These are phyloP conservation scores for Magallana nippona DNA, from an alignment of 2,888 invertebrate species.

Conservation along the genomic window DNA sequence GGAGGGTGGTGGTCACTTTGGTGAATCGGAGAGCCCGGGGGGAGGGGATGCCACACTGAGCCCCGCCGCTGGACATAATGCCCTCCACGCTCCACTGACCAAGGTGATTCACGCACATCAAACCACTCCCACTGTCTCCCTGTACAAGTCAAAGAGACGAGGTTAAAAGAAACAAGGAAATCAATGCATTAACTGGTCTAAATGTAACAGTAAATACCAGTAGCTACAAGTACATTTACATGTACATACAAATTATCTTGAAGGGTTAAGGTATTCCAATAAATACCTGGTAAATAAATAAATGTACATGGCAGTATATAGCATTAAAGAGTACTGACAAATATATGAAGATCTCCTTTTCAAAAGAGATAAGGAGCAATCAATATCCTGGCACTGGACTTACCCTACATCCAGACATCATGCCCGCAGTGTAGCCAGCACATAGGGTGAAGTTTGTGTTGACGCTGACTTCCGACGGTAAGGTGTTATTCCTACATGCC, in stretches of 20 bases:
- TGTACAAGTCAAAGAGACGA: conserved; percentile 48
- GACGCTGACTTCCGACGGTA: conserved; percentile 56
- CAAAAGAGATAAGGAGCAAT: too few relatives aligned
- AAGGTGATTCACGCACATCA: conserved; percentile 68
- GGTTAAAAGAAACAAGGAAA: too few relatives aligned
- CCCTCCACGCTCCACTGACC: conserved; percentile 68
- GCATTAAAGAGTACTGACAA: too few relatives aligned
- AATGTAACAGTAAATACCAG: too few relatives aligned
- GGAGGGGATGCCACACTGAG: conserved; percentile 57
- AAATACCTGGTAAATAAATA: too few relatives aligned
- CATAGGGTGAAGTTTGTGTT: conserved; percentile 71
- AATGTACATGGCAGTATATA: too few relatives aligned
- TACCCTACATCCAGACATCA: conserved; percentile 69
- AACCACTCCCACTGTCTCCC: conserved; percentile 74
- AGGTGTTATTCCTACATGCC: conserved; percentile 59
- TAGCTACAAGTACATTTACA: too few relatives aligned
- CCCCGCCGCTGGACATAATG: conserved; percentile 66
- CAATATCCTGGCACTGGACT: not conserved
- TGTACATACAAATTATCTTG: too few relatives aligned
- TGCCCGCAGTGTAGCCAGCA: conserved; percentile 64
- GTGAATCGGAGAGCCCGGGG: conserved; percentile 65
- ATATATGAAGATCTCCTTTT: too few relatives aligned
- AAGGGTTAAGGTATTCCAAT: too few relatives aligned
- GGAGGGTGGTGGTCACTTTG: conserved; percentile 54
- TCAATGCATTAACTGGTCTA: too few relatives aligned